Evolutionary conservation across 2,797 vertebrate genomes (phyloP).

Genomic region (Acanthurus leucopareius): DNA sequence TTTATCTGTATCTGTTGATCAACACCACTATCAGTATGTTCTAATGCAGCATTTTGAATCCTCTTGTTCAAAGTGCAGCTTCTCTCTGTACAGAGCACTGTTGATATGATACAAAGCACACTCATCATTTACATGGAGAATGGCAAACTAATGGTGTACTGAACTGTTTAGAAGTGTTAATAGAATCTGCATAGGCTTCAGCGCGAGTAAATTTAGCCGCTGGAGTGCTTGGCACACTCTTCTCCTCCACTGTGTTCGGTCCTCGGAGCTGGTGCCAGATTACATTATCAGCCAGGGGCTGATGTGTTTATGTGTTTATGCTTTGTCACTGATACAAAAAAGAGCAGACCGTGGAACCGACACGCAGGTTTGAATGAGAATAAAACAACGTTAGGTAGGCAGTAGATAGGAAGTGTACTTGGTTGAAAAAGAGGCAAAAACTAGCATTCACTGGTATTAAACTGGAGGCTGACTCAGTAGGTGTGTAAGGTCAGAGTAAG

Average conservation of each 20-base stretch:
- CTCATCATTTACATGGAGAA: slow-evolving; percentile 38
- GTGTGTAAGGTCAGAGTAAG: slow-evolving; percentile 15
- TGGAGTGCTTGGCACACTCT: slow-evolving; percentile 64
- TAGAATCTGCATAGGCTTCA: slow-evolving; percentile 58
- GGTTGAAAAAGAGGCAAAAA: no score
- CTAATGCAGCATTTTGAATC: slow-evolving; percentile 2
- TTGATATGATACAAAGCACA: slow-evolving; percentile 30
- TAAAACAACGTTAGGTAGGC: slow-evolving; percentile 1
- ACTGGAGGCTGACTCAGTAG: slow-evolving; percentile 11
- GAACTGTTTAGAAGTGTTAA: slow-evolving; percentile 57
- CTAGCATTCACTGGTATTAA: slow-evolving; percentile 4
- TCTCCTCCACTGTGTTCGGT: slow-evolving; percentile 45
- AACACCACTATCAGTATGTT: background rate
- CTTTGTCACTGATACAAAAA: slow-evolving; percentile 65
- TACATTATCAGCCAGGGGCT: slow-evolving; percentile 66
- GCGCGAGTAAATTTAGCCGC: slow-evolving; percentile 73
- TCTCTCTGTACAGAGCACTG: slow-evolving; percentile 29
- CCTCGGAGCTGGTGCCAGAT: slow-evolving; percentile 66
- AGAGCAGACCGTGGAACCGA: slow-evolving; percentile 32
- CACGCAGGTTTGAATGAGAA: slow-evolving; percentile 43
- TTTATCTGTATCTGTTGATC: background rate
- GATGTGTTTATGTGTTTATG: slow-evolving; percentile 73
- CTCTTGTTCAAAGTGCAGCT: background rate
- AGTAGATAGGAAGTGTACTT: background rate
- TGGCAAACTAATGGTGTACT: slow-evolving; percentile 33